Percentiles rank a stretch among this genome's conserved stretches.
Evolutionary conservation across 2,797 vertebrate genomes (phyloP).

Genomic region (Dendrocincla tyrannina): DNA sequence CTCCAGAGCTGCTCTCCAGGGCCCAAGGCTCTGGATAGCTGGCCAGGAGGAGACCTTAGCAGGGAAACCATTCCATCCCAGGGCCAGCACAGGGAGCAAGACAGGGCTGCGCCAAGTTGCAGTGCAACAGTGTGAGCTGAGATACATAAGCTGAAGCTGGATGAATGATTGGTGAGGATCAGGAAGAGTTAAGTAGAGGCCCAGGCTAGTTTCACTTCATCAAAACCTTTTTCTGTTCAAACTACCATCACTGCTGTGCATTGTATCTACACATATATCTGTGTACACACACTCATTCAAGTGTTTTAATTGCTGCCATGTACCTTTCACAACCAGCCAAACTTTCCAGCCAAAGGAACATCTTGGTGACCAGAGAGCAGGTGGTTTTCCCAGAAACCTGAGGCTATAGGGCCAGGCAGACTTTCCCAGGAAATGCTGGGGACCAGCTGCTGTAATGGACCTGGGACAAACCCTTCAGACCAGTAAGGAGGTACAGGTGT

Average conservation of each 20-base stretch:
- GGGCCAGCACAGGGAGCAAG: neutral
- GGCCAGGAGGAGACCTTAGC: neutral
- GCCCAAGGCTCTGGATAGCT: neutral
- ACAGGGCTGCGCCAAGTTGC: neutral
- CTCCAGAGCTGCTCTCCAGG: neutral
- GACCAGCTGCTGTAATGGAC: neutral
- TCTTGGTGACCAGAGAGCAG: neutral
- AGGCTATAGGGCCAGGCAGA: neutral
- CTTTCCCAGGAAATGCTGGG: neutral
- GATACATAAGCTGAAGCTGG: neutral
- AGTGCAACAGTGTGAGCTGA: neutral
- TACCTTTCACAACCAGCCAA: neutral
- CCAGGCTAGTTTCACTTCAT: neutral
- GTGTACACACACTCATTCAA: rapidly evolving
- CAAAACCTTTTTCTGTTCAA: neutral
- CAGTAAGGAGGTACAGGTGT: neutral
- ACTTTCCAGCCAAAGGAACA: neutral
- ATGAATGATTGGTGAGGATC: neutral
- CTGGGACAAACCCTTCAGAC: neutral
- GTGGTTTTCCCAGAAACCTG: neutral
- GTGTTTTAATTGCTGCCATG: neutral
- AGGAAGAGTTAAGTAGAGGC: neutral
- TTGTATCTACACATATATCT: neutral
- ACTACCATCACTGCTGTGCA: neutral
- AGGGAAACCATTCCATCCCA: neutral